phyloP scores from a whole-genome alignment of 1,140 invertebrate species.

The Bombyx mori region DNA sequence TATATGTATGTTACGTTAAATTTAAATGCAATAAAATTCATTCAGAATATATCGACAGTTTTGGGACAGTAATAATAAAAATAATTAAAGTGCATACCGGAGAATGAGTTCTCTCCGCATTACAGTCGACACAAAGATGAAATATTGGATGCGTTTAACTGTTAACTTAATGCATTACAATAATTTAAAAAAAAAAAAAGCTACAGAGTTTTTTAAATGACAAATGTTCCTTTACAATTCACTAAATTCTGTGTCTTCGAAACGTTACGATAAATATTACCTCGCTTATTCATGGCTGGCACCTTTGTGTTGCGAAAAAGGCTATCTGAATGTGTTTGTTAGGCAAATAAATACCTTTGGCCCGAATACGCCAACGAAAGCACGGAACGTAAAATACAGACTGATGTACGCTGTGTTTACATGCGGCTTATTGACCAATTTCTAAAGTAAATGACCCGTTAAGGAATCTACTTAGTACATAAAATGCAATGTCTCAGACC shows the following conservation, averaged over 20 bases:
- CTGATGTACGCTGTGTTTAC: slow-evolving; percentile 26
- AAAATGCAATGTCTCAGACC: background rate
- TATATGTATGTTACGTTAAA: too few relatives aligned
- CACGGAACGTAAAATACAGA: slow-evolving; percentile 29
- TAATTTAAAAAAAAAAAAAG: slow-evolving; percentile 19
- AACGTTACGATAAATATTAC: slow-evolving; percentile 16
- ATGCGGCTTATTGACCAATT: slow-evolving; percentile 24
- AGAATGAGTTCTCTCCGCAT: slow-evolving; percentile 27
- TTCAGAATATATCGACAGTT: too few relatives aligned
- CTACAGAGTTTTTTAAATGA: slow-evolving; percentile 26
- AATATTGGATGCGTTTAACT: slow-evolving; percentile 34
- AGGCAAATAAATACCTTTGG: slow-evolving; percentile 54
- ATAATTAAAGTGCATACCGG: slow-evolving; percentile 18
- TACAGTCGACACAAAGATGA: slow-evolving; percentile 30
- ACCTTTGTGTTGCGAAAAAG: slow-evolving; percentile 29
- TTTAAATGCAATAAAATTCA: too few relatives aligned
- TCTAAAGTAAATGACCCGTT: slow-evolving; percentile 33
- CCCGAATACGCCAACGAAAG: slow-evolving; percentile 39
- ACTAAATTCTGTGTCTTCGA: slow-evolving; percentile 37
- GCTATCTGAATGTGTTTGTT: slow-evolving; percentile 38
- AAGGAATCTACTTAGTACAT: background rate
- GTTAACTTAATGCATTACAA: slow-evolving; percentile 33
- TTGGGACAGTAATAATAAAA: slow-evolving; percentile 22
- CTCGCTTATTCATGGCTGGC: slow-evolving; percentile 21
- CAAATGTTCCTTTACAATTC: slow-evolving; percentile 36